A percentile compares a stretch with the other conserved stretches of the same genome.
These are phyloP conservation scores for Petroica traversi DNA, from an alignment of 2,113 vertebrate genomes.

Conservation along the genomic window DNA sequence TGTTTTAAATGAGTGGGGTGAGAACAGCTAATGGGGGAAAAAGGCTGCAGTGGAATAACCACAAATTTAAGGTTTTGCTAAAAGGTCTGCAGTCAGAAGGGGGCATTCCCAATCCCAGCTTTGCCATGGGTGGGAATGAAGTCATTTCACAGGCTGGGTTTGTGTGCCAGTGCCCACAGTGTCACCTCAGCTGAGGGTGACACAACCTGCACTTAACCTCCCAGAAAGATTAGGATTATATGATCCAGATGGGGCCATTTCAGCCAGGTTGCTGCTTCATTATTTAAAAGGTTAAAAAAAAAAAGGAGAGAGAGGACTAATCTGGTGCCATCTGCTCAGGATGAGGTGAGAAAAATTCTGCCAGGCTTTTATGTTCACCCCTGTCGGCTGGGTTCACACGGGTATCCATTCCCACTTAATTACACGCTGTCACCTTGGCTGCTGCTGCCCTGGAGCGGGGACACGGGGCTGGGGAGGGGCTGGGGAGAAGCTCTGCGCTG, in stretches of 20 bases:
- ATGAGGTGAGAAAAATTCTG: neutral
- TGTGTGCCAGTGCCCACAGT: neutral
- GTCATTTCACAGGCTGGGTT: neutral
- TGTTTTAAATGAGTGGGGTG: neutral
- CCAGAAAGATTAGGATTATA: neutral
- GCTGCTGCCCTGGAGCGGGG: neutral
- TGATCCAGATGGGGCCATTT: neutral
- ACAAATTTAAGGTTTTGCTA: neutral
- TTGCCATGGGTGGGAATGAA: neutral
- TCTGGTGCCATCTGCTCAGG: constrained; percentile 48
- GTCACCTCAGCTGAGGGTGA: neutral
- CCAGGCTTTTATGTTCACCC: neutral
- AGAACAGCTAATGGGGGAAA: neutral
- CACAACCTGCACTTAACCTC: neutral
- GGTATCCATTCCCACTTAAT: neutral
- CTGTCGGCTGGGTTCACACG: neutral
- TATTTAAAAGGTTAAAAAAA: neutral
- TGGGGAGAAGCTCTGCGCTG: neutral
- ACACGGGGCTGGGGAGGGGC: neutral
- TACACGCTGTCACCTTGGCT: neutral
- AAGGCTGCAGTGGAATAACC: neutral
- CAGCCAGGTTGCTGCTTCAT: neutral
- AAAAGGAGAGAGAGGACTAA: neutral
- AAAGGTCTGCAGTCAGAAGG: neutral
- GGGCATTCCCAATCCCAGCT: neutral